phyloP scores from a whole-genome alignment of 2,888 invertebrate genomes.

The Melolontha melolontha region DNA sequence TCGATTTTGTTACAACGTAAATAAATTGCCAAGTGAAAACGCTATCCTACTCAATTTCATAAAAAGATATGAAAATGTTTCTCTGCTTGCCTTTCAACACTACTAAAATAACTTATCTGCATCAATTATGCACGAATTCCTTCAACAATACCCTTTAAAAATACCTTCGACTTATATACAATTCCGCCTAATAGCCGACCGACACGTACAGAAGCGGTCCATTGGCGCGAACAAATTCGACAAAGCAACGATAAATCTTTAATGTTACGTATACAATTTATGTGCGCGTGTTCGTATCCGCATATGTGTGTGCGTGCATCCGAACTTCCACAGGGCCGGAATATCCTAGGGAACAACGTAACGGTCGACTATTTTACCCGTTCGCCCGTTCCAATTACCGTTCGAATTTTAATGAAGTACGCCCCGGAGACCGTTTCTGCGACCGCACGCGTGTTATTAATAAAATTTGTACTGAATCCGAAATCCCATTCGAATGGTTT shows the following conservation, averaged over 20 bases:
- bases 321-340: constrained; percentile 12
- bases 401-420: constrained; percentile 40
- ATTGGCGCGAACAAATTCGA: constrained; percentile 18
- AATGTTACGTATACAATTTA: constrained; percentile 5
- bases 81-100: not conserved
- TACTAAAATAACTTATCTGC: constrained; percentile 8
- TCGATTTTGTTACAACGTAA: too few relatives aligned
- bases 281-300: not conserved
- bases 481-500: constrained; percentile 39
- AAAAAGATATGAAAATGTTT: too few relatives aligned
- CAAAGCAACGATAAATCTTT: constrained; percentile 30
- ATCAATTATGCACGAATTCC: constrained; percentile 8
- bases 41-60: too few relatives aligned
- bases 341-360: constrained; percentile 1
- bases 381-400: constrained; percentile 27
- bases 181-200: constrained; percentile 18
- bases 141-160: constrained; percentile 17
- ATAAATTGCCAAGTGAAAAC: too few relatives aligned
- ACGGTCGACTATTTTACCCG: constrained; percentile 5
- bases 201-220: constrained; percentile 18
- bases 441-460: constrained; percentile 37
- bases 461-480: constrained; percentile 40
- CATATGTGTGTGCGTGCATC: constrained; percentile 1
- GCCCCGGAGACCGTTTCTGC: constrained; percentile 29
- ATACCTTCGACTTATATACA: constrained; percentile 7